Conservation (phyloP, 2,113 vertebrate species). For the Orycteropus afer region DNA sequence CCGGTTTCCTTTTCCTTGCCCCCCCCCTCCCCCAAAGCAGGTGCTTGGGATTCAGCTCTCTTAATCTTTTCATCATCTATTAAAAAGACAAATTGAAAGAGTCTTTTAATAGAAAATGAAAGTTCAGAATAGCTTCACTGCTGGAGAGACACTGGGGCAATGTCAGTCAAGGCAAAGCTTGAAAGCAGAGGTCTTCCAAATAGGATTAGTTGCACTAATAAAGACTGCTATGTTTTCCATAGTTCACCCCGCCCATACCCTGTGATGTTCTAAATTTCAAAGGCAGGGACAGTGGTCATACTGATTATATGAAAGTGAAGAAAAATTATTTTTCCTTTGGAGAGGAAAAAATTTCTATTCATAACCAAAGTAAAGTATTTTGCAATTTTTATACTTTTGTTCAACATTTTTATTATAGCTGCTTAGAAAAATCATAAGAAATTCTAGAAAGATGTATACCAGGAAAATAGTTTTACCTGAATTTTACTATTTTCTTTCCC, state of each 20-base stretch:
- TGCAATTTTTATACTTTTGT: not conserved
- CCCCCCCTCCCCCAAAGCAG: slow-evolving; percentile 1
- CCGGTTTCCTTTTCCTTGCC: slow-evolving; percentile 24
- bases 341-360: not conserved
- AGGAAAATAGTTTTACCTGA: not conserved
- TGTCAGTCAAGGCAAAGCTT: slow-evolving; percentile 50
- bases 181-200: not conserved
- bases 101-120: slow-evolving; percentile 70
- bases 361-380: not conserved
- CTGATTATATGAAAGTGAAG: not conserved
- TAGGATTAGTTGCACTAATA: not conserved
- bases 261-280: not conserved
- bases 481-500: not conserved
- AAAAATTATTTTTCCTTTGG: not conserved
- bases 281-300: not conserved
- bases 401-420: not conserved
- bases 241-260: not conserved
- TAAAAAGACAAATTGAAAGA: slow-evolving; percentile 64
- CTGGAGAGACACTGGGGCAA: slow-evolving; percentile 24
- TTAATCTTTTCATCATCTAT: slow-evolving; percentile 61
- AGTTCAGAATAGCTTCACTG: slow-evolving; percentile 63
- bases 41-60: slow-evolving; percentile 50
- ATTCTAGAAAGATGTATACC: not conserved
- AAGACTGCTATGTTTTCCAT: not conserved
- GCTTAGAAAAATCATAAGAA: not conserved